Conservation (phyloP, 2,113 vertebrate species). For the Hystrix cristata region DNA sequence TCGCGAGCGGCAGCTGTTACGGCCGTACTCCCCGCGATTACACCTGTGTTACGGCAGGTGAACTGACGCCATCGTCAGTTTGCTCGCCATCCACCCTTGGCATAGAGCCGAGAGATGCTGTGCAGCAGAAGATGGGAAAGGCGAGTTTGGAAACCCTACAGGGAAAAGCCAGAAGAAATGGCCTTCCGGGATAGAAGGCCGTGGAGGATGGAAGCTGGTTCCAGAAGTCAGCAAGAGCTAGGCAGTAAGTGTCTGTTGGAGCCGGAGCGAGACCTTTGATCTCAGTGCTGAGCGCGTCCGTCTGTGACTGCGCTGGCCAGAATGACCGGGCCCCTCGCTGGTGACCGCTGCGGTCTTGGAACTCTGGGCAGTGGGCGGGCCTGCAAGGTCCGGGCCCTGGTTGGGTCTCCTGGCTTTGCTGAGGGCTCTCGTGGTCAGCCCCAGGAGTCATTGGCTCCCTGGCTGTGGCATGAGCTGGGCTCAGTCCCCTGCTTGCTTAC, state of each 20-base stretch:
- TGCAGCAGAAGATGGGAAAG: not conserved
- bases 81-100: not conserved
- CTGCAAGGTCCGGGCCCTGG: not conserved
- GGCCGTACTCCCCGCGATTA: not conserved
- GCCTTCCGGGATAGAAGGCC: not conserved
- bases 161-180: not conserved
- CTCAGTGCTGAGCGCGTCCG: not conserved
- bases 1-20: not conserved
- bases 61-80: not conserved
- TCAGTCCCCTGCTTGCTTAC: not conserved
- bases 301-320: not conserved
- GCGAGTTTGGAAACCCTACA: not conserved
- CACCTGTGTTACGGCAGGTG: not conserved
- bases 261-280: slow-evolving; percentile 2
- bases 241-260: not conserved
- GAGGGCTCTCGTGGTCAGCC: not conserved
- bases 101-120: not conserved
- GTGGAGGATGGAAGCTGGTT: not conserved
- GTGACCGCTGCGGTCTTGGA: not conserved
- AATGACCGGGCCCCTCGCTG: not conserved
- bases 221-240: not conserved
- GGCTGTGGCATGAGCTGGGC: not conserved
- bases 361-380: not conserved
- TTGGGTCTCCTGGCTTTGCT: not conserved
- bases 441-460: slow-evolving; percentile 21